Evolutionary conservation across 2,888 invertebrate genomes (phyloP).

Genomic region (Invenusta paracnida): DNA sequence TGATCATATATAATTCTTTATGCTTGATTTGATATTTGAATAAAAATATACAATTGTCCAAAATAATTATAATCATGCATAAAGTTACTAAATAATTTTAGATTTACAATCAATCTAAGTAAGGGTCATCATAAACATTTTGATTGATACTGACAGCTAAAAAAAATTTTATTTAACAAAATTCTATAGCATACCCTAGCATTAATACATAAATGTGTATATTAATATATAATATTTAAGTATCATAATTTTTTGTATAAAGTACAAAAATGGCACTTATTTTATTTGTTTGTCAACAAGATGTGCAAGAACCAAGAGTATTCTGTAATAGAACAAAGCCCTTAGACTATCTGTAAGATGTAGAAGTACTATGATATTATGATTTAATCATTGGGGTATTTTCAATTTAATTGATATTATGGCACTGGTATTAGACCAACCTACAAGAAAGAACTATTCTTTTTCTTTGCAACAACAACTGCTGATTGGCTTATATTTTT

Average conservation of each 20-base stretch:
- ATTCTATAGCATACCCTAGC: too few species aligned
- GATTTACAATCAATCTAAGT: neutral
- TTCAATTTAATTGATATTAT: conserved; percentile 4
- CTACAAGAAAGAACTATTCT: neutral
- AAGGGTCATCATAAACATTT: neutral
- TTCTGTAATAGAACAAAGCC: neutral
- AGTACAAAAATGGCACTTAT: conserved; percentile 17
- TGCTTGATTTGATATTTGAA: neutral
- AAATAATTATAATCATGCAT: neutral
- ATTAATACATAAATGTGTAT: neutral
- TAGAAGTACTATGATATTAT: neutral
- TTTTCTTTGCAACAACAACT: neutral
- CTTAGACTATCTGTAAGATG: neutral
- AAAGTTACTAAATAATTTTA: neutral
- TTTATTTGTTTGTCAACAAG: conserved; percentile 39
- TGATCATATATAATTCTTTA: neutral
- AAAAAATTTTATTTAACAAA: too few species aligned
- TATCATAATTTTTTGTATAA: neutral
- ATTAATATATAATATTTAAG: neutral
- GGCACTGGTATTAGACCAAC: conserved; percentile 12
- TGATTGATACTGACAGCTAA: neutral
- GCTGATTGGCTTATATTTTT: conserved; percentile 5
- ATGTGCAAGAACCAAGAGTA: neutral
- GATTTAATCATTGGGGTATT: neutral
- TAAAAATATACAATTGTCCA: neutral